Percentiles rank a stretch among this genome's conserved stretches.
Conservation (phyloP, 2,888 invertebrate species). For the Meteorus cinctellus region DNA sequence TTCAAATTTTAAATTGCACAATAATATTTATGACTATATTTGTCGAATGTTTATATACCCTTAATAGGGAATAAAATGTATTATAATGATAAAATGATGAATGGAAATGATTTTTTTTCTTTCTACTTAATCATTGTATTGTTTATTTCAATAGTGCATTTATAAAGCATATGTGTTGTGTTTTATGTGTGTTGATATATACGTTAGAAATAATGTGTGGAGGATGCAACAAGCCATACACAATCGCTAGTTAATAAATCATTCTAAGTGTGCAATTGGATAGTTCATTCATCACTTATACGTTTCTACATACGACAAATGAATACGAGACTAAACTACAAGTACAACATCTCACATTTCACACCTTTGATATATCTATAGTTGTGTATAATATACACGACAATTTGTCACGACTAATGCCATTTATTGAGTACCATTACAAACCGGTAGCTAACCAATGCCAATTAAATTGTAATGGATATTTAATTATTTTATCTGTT, state of each 20-base stretch:
- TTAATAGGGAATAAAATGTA: neutral
- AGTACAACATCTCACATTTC: slow-evolving; percentile 16
- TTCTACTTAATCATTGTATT: neutral
- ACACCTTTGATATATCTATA: neutral
- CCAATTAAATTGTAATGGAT: slow-evolving; percentile 25
- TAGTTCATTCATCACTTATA: slow-evolving; percentile 35
- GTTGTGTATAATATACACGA: neutral
- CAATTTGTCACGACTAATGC: slow-evolving; percentile 31
- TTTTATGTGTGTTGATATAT: neutral
- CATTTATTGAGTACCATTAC: neutral
- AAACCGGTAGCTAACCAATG: neutral
- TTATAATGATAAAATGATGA: slow-evolving; percentile 18
- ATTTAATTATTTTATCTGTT: slow-evolving; percentile 16
- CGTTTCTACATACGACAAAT: neutral
- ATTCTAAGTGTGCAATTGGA: slow-evolving; percentile 3
- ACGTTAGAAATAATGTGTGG: neutral
- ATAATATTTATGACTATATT: neutral
- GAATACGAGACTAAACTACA: slow-evolving; percentile 11
- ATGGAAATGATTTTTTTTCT: neutral
- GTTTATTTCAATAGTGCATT: neutral
- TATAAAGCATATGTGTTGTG: neutral
- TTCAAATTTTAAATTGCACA: slow-evolving; percentile 13
- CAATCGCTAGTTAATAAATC: slow-evolving; percentile 31
- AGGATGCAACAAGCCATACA: slow-evolving; percentile 10
- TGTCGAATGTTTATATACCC: neutral